These are phyloP conservation scores for Zhuqinia jingwanae DNA, from an alignment of 2,888 invertebrate genomes.

Conservation along the genomic window DNA sequence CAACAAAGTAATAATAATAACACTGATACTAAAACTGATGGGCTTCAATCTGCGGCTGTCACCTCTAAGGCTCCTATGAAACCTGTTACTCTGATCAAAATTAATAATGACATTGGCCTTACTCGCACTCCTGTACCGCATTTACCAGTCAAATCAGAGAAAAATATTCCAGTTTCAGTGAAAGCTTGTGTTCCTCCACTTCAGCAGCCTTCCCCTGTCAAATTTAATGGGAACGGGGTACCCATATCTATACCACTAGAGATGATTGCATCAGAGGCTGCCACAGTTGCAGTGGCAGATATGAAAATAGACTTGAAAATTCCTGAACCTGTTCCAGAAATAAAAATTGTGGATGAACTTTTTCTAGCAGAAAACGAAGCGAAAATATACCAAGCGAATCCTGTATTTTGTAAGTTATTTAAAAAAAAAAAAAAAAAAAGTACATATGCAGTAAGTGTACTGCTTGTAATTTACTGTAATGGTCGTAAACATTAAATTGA, in stretches of 20 bases:
- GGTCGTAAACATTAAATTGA: too few species aligned
- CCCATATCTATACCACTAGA: too few species aligned
- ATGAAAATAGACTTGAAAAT: background rate
- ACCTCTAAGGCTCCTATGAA: too few species aligned
- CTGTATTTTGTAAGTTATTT: constrained; percentile 50
- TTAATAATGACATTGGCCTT: too few species aligned
- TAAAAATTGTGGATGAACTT: constrained; percentile 43
- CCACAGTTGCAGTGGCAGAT: background rate
- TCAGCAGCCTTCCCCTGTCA: background rate
- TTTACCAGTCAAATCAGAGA: background rate
- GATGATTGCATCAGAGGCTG: too few species aligned
- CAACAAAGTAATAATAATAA: background rate
- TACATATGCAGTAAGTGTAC: too few species aligned
- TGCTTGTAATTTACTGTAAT: background rate
- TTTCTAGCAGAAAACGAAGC: constrained; percentile 14
- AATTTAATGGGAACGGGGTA: background rate
- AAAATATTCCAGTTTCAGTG: background rate
- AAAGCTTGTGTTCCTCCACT: background rate
- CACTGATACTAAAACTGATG: background rate
- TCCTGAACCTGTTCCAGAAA: background rate
- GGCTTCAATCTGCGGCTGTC: background rate
- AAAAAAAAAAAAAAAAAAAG: too few species aligned
- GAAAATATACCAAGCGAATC: background rate
- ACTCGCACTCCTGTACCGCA: too few species aligned
- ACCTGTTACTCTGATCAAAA: too few species aligned